Evolutionary conservation across 1,140 invertebrate species (phyloP), one percentile per base, ranked within the genome.

Genomic region (Ips typographus): DNA sequence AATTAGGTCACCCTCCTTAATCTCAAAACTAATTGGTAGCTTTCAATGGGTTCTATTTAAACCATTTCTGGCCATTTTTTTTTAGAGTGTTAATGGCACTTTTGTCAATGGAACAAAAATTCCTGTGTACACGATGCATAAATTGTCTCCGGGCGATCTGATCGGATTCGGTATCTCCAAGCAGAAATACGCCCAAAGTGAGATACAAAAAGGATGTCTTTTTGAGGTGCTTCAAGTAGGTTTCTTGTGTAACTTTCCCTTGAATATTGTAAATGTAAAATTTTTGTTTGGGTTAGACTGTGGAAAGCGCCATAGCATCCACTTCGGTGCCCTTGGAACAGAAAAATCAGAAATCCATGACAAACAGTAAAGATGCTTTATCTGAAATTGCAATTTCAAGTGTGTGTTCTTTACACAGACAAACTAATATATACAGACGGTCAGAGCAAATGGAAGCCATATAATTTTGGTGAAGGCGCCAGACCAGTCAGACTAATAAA

Each of bases 31-130:
- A 22, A 22, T 22, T 22, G 22, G 22, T 22, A 22, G 22, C 22
- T 22, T 22, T 22, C 22, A 22, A 22, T 22, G 22, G 22, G 22
- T 22, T 22, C 22, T 22, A 22, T 22, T 22, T 22, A 22, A 22
- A 22, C 22, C 22, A 22, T 22, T 22, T 22, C 22, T 22, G 22
- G 22, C 22, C n/a, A 59, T 60, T 59, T 59, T 55, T n/a, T 56
- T 39, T 47, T 49, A 70, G 68, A 70, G 68, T 49, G 47, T 59
- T 40, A 70, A 70, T 70, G 68, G 68, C 6, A 70, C 68, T 6
- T 70, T 64, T 64, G 53, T 70, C 1, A 70, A 70, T 70, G 68
- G 68, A 8, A 37, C 2, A 37, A 36, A 41, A 36, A 64, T 70
- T 42, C 8, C 49, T 41, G 42, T 58, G 44, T 51, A 57, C 59